Evolutionary conservation across 2,888 invertebrate species (phyloP).

Genomic region (Cacoxenus indagator): DNA sequence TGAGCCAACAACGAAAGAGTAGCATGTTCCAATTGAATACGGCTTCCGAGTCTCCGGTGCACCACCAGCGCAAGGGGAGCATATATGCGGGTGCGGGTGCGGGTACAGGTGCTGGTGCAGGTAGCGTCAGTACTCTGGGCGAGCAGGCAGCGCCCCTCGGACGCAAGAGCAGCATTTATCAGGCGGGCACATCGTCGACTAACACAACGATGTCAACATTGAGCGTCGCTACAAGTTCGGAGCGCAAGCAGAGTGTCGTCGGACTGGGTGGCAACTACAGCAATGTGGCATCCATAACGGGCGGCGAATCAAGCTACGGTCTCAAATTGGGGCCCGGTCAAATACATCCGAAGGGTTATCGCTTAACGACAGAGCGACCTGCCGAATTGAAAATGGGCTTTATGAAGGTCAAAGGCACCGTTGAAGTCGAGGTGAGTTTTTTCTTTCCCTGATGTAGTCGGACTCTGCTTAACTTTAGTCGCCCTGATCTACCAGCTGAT

Average conservation of each 20-base stretch:
- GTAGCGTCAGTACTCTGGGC: slow-evolving; percentile 40
- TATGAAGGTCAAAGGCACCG: slow-evolving; percentile 90
- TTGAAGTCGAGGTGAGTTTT: slow-evolving; percentile 83
- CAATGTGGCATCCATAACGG: slow-evolving; percentile 49
- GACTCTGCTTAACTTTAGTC: background rate
- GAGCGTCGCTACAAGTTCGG: slow-evolving; percentile 33
- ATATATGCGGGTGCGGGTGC: slow-evolving; percentile 31
- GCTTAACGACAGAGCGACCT: slow-evolving; percentile 77
- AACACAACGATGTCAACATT: slow-evolving; percentile 10
- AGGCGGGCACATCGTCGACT: slow-evolving; percentile 27
- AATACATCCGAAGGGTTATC: slow-evolving; percentile 83
- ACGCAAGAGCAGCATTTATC: slow-evolving; percentile 42
- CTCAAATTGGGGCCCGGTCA: slow-evolving; percentile 84
- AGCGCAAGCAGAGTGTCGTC: slow-evolving; percentile 59
- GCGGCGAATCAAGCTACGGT: slow-evolving; percentile 74
- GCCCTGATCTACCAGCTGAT: slow-evolving; percentile 72
- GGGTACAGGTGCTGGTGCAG: slow-evolving; percentile 30
- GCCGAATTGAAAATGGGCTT: slow-evolving; percentile 91
- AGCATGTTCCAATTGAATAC: slow-evolving; percentile 55
- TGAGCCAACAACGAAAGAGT: slow-evolving; percentile 48
- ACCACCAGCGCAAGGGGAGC: slow-evolving; percentile 43
- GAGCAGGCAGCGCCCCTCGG: too few relatives aligned
- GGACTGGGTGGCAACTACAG: slow-evolving; percentile 53
- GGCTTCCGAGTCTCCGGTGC: slow-evolving; percentile 29
- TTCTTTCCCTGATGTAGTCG: background rate